Evolutionary conservation across 2,888 invertebrate genomes (phyloP).

Genomic region (Pediacus dermestoides): DNA sequence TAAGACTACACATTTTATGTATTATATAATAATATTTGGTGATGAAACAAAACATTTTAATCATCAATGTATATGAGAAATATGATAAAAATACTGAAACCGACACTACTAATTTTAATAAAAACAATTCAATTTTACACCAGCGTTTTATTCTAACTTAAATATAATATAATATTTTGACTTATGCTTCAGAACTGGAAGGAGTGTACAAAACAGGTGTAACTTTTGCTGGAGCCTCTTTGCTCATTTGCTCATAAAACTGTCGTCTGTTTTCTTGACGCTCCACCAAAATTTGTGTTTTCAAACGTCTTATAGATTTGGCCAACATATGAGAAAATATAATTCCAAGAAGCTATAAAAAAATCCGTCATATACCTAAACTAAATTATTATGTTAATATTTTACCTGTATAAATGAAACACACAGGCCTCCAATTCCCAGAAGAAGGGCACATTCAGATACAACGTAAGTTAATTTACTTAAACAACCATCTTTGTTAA

Average conservation of each 20-base stretch:
- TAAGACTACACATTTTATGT: constrained; percentile 41
- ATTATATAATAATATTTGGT: constrained; percentile 36
- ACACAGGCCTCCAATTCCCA: constrained; percentile 74
- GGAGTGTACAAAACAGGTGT: constrained; percentile 4
- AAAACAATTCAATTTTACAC: constrained; percentile 1
- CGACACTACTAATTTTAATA: constrained; percentile 6
- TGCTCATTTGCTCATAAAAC: constrained; percentile 37
- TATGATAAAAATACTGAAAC: neutral
- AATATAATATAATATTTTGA: neutral
- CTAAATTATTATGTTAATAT: constrained; percentile 11
- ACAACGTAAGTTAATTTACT: constrained; percentile 28
- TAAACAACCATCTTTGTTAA: constrained; percentile 31
- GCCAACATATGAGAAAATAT: constrained; percentile 87
- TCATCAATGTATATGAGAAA: constrained; percentile 19
- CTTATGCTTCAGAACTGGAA: constrained; percentile 1
- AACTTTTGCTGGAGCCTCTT: constrained; percentile 10
- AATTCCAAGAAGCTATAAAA: constrained; percentile 74
- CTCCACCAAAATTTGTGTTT: constrained; percentile 67
- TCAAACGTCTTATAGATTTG: constrained; percentile 75
- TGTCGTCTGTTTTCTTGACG: constrained; percentile 66
- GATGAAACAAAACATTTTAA: constrained; percentile 17
- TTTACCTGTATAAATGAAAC: constrained; percentile 74
- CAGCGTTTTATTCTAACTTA: neutral
- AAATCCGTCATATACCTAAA: constrained; percentile 1
- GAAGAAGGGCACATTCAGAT: constrained; percentile 58